These are phyloP conservation scores for Cromileptes altivelis DNA, from an alignment of 2,113 vertebrate genomes.

Conservation along the genomic window DNA sequence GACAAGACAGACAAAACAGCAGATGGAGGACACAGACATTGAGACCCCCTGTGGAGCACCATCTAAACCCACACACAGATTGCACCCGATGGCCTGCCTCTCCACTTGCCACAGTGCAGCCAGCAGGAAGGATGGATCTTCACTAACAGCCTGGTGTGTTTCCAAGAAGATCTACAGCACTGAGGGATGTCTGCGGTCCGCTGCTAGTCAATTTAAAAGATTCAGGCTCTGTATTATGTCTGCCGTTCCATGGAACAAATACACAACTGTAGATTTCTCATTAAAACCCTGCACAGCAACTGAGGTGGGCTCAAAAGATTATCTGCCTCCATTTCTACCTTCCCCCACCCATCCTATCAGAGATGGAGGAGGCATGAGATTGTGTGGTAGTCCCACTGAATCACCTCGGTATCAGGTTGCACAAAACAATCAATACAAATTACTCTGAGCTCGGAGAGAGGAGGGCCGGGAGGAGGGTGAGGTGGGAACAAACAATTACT, in stretches of 20 bases:
- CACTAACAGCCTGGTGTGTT: slow-evolving; percentile 31
- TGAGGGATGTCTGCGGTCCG: not conserved
- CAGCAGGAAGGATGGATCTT: slow-evolving; percentile 42
- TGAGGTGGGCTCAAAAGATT: slow-evolving; percentile 10
- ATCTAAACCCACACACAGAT: slow-evolving; percentile 55
- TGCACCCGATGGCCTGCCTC: slow-evolving; percentile 39
- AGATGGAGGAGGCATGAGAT: slow-evolving; percentile 36
- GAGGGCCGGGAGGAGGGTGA: slow-evolving; percentile 24
- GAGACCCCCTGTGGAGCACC: slow-evolving; percentile 38
- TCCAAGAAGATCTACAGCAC: slow-evolving; percentile 21
- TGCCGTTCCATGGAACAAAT: slow-evolving; percentile 8
- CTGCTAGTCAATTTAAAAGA: not conserved
- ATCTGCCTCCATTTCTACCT: slow-evolving; percentile 7
- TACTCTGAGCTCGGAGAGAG: slow-evolving; percentile 44
- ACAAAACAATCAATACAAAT: slow-evolving; percentile 75
- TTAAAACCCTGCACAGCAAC: slow-evolving; percentile 1
- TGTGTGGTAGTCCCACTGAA: slow-evolving; percentile 44
- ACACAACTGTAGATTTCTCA: slow-evolving; percentile 28
- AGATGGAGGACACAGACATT: slow-evolving; percentile 61
- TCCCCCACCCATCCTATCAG: slow-evolving; percentile 18
- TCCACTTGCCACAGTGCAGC: slow-evolving; percentile 26
- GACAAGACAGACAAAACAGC: slow-evolving; percentile 56
- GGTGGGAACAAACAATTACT: slow-evolving; percentile 51
- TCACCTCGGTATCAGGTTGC: slow-evolving; percentile 49
- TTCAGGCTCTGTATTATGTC: not conserved